Conservation (phyloP, 1,140 invertebrate genomes). For the Batillaria attramentaria region DNA sequence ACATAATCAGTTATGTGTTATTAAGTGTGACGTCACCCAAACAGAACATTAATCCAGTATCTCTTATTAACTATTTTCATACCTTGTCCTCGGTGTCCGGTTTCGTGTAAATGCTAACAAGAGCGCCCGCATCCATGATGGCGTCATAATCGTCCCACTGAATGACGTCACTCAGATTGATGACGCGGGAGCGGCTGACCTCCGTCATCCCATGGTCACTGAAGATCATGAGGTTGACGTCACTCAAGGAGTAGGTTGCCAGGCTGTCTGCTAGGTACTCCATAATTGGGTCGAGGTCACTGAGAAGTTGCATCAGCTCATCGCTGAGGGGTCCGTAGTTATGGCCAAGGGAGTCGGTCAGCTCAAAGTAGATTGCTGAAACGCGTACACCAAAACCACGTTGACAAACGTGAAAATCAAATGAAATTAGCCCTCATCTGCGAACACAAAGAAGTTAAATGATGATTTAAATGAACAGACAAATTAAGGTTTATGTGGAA, state of each 20-base stretch:
- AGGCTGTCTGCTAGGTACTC: constrained; percentile 51
- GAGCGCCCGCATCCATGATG: constrained; percentile 61
- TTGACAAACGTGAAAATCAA: not conserved
- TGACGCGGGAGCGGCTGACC: constrained; percentile 51
- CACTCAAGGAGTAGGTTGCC: not conserved
- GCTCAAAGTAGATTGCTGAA: constrained; percentile 59
- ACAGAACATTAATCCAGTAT: no score
- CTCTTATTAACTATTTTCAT: no score
- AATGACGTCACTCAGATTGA: constrained; percentile 63
- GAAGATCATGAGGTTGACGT: constrained; percentile 71
- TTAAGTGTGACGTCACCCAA: no score
- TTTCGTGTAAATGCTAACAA: constrained; percentile 64
- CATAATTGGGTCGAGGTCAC: constrained; percentile 58
- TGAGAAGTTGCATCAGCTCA: constrained; percentile 44
- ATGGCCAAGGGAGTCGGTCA: constrained; percentile 61
- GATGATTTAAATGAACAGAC: not conserved
- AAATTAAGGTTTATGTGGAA: not conserved
- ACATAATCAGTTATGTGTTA: no score
- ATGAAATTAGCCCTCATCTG: not conserved
- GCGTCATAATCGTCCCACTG: constrained; percentile 53
- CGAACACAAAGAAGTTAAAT: not conserved
- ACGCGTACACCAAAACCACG: not conserved
- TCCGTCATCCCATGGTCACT: constrained; percentile 73
- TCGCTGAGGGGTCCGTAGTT: constrained; percentile 50
- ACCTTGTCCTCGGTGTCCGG: constrained; percentile 51